phyloP scores from a whole-genome alignment of 1,140 invertebrate genomes.

The Drosophila insularis region DNA sequence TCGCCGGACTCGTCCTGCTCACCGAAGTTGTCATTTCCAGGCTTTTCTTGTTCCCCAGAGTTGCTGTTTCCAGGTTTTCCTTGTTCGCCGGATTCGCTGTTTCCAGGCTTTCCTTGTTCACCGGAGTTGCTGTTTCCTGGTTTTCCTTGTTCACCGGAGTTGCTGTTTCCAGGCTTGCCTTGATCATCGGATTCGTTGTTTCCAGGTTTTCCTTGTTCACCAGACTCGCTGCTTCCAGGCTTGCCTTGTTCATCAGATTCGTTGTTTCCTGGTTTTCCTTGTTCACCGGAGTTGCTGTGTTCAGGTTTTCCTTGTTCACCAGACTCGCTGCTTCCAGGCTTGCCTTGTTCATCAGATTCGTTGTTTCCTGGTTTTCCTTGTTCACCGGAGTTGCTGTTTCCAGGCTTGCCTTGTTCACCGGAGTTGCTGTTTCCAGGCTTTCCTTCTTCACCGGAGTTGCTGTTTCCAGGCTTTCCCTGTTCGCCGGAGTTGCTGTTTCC shows the following conservation, averaged over 20 bases:
- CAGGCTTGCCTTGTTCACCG: background rate
- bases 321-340: background rate
- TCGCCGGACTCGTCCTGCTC: background rate
- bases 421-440: background rate
- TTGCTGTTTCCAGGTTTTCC: background rate
- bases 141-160: background rate
- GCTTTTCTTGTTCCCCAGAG: background rate
- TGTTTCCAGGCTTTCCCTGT: background rate
- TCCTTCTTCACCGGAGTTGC: background rate
- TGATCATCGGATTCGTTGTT: background rate
- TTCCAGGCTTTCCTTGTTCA: background rate
- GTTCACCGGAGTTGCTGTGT: background rate
- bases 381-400: background rate
- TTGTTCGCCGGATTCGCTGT: background rate
- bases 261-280: background rate
- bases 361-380: background rate
- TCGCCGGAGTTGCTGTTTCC: background rate
- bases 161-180: background rate
- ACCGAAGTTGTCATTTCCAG: background rate
- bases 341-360: background rate
- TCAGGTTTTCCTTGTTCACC: background rate
- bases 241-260: background rate
- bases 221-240: background rate
- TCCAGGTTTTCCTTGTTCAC: background rate
- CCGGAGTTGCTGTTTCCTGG: background rate